These are phyloP conservation scores for Drosophila pectinifera DNA, from an alignment of 1,140 invertebrate genomes.

Conservation along the genomic window DNA sequence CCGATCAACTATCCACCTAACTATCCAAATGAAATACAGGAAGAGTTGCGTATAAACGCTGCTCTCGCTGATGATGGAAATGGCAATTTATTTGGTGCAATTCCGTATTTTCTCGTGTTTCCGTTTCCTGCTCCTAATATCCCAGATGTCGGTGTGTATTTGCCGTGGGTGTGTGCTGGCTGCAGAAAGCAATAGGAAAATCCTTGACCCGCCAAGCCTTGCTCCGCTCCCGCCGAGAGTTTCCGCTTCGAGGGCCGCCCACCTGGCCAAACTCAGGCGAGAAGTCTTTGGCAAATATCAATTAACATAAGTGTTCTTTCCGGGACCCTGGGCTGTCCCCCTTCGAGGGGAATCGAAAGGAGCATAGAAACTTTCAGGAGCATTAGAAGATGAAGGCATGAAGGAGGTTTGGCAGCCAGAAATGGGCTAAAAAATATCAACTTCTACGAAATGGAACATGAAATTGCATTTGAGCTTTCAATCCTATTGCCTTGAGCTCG, in stretches of 20 bases:
- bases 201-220: conserved; percentile 47
- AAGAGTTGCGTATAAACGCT: not conserved
- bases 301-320: conserved; percentile 61
- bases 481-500: not conserved
- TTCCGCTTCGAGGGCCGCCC: conserved; percentile 21
- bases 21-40: conserved; percentile 7
- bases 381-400: not conserved
- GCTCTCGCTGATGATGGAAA: conserved; percentile 4
- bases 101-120: conserved; percentile 23
- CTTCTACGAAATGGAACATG: no score
- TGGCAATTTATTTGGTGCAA: conserved; percentile 33
- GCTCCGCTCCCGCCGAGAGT: conserved; percentile 13
- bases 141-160: conserved; percentile 9
- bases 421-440: no score
- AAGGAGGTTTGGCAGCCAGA: no score
- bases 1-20: conserved; percentile 9
- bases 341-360: not conserved
- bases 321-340: not conserved
- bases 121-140: conserved; percentile 24
- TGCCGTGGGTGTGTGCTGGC: conserved; percentile 9
- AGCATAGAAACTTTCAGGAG: not conserved
- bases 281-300: conserved; percentile 50
- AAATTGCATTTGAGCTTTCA: not conserved
- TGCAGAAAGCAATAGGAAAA: conserved; percentile 24
- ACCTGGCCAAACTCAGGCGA: conserved; percentile 12